Conservation (phyloP, 2,797 vertebrate species). For the Scomberomorus guttatus region DNA sequence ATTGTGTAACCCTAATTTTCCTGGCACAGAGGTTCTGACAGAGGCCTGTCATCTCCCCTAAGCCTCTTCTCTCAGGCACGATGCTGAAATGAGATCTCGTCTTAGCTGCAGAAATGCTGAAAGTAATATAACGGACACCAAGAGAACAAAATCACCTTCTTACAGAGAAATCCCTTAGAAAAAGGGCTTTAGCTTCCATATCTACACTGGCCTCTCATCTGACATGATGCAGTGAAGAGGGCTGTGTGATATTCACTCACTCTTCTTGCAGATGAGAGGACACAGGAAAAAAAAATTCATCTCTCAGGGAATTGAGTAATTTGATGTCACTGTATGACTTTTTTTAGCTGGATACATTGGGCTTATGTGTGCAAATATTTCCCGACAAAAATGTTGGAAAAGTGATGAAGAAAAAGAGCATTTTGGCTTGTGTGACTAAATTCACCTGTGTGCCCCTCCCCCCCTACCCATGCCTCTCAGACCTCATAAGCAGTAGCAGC, state of each 20-base stretch:
- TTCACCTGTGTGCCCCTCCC: slow-evolving; percentile 32
- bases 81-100: slow-evolving; percentile 82
- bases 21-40: slow-evolving; percentile 74
- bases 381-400: slow-evolving; percentile 20
- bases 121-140: slow-evolving; percentile 74
- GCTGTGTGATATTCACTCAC: slow-evolving; percentile 56
- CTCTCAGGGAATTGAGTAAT: slow-evolving; percentile 18
- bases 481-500: slow-evolving; percentile 55
- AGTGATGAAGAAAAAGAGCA: slow-evolving; percentile 27
- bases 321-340: slow-evolving; percentile 23
- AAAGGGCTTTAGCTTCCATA: slow-evolving; percentile 69
- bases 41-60: slow-evolving; percentile 79
- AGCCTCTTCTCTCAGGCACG: slow-evolving; percentile 79
- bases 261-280: slow-evolving; percentile 44
- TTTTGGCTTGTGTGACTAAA: slow-evolving; percentile 37
- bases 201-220: slow-evolving; percentile 65
- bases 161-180: slow-evolving; percentile 69
- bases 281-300: slow-evolving; percentile 45
- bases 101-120: slow-evolving; percentile 75
- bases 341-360: slow-evolving; percentile 1
- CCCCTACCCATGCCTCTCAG: slow-evolving; percentile 37
- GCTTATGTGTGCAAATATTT: background rate
- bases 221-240: slow-evolving; percentile 65
- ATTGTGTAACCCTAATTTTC: slow-evolving; percentile 86
- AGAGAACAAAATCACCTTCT: slow-evolving; percentile 77